Evolutionary conservation across 1,140 invertebrate species (phyloP).

Genomic region (Zaprionus gabonicus): DNA sequence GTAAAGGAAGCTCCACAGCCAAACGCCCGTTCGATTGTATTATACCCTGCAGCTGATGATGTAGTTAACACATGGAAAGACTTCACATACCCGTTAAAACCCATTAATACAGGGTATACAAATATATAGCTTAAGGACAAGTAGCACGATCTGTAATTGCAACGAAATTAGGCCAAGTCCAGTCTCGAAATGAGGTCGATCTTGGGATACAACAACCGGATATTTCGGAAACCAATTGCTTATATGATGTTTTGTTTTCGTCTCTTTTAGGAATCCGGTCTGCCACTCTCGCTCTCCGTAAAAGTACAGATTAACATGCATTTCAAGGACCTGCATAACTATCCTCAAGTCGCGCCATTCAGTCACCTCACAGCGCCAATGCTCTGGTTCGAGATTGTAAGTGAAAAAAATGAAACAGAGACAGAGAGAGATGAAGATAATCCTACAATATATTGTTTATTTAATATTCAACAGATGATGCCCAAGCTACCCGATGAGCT

Average conservation of each 20-base stretch:
- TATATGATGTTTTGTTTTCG: slow-evolving; percentile 10
- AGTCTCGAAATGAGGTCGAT: slow-evolving; percentile 49
- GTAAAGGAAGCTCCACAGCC: not conserved
- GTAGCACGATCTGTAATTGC: slow-evolving; percentile 43
- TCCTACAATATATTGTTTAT: not conserved
- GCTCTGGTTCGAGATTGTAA: slow-evolving; percentile 94
- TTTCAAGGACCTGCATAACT: slow-evolving; percentile 87
- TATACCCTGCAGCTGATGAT: not conserved
- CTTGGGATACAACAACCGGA: slow-evolving; percentile 32
- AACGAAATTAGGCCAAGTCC: slow-evolving; percentile 58
- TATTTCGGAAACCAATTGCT: slow-evolving; percentile 41
- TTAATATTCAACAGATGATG: slow-evolving; percentile 87
- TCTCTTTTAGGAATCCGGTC: slow-evolving; percentile 87
- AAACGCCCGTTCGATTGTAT: not conserved
- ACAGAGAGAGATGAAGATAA: not conserved
- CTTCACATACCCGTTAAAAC: not conserved
- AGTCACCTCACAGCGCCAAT: slow-evolving; percentile 89
- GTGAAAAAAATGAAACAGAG: slow-evolving; percentile 74
- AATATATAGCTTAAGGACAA: slow-evolving; percentile 34
- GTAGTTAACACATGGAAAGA: not conserved
- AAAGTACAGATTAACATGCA: slow-evolving; percentile 94
- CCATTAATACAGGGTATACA: not conserved
- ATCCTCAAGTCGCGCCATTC: slow-evolving; percentile 87
- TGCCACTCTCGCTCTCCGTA: slow-evolving; percentile 89
- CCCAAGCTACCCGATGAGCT: slow-evolving; percentile 87